Conservation (phyloP, 2,113 vertebrate species). For the Okapia johnstoni region DNA sequence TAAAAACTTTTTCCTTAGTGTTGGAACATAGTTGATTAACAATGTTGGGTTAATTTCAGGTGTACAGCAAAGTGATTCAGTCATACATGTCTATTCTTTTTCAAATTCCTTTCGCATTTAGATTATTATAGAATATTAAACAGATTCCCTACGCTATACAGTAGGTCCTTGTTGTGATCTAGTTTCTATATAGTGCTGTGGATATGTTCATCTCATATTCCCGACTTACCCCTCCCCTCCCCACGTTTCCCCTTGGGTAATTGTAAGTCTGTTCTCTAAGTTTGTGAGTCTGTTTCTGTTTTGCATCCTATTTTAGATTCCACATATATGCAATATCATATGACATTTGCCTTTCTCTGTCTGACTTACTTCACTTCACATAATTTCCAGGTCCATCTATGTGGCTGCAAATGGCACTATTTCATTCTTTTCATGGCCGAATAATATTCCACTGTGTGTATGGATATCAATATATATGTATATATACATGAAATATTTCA, state of each 20-base stretch:
- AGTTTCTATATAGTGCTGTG: background rate
- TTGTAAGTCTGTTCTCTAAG: background rate
- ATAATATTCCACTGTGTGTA: background rate
- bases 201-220: background rate
- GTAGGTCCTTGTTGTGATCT: background rate
- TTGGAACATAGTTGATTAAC: background rate
- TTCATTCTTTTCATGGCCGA: background rate
- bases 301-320: background rate
- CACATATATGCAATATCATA: background rate
- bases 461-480: background rate
- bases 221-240: too few relatives aligned
- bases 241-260: background rate
- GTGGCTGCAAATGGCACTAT: background rate
- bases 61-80: background rate
- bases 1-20: background rate
- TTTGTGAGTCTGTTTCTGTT: background rate
- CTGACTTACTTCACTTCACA: background rate
- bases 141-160: background rate
- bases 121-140: background rate
- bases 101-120: background rate
- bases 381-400: background rate
- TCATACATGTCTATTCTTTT: background rate
- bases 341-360: background rate
- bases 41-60: background rate
- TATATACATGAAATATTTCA: background rate